Base-by-base conservation (phyloP, 2,797 vertebrate species). In the Chaenodraco wilsoni region DNA sequence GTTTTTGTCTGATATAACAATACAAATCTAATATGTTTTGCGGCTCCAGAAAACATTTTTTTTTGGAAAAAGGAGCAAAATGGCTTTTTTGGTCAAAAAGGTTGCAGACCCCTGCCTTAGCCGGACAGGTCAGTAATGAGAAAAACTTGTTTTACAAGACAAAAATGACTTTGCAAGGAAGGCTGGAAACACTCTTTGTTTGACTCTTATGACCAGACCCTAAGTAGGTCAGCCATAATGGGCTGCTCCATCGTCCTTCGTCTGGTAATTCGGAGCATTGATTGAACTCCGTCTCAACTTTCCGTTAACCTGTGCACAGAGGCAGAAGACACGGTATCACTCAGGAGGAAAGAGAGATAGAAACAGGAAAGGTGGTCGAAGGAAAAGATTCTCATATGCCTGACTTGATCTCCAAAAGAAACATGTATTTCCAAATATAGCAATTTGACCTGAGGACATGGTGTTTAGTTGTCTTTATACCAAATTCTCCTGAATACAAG, bases 281-380 rank as follows among this genome's bases (percentile, higher is more conserved):
- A 94, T 92, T 93, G 89, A 94, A 93, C 91, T 90, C 82, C 0
- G 65, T 23, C 85, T 94, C 91, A 90, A 90, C 91, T 93, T 88
- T 87, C 70, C 11, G 72, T 82, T 91, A 90, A 91, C 86, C 84
- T 89, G 91, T 78, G 85, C 91, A 88, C 67, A 58, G 86, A 84
- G 65, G 90, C 90, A 91, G 91, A 91, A 91, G 84, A 84, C 87
- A 88, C 84, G 69, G 71, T 74, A 86, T 91, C 88, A 85, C 90
- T 89, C 88, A 79, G 82, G 81, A 83, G 87, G 82, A 79, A 83
- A 74, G 68, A 59, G 69, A 62, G 69, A 65, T 68, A 41, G 76
- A 86, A 86, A 81, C 63, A 79, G 76, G 64, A 65, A 46, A 41
- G 76, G 23, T 60, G 84, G 89, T 88, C 69, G 61, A 87, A 86